Conservation (phyloP, 2,113 vertebrate genomes). For the Jaculus jaculus region DNA sequence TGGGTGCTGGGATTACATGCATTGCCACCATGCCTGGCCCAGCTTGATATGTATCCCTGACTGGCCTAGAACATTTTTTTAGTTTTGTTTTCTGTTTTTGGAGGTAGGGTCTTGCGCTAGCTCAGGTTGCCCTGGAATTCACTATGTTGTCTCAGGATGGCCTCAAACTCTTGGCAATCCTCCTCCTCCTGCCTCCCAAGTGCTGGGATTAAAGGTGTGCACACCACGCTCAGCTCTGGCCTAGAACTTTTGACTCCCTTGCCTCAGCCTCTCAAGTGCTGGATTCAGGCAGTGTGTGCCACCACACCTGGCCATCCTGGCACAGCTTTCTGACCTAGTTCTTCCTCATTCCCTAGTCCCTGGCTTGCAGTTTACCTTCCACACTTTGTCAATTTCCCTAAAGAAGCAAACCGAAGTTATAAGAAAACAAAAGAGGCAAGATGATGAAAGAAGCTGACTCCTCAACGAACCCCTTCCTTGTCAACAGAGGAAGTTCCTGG, state of each 20-base stretch:
- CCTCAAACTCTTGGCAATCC: no score
- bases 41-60: neutral
- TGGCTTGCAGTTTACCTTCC: neutral
- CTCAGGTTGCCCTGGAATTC: no score
- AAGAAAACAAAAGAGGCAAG: neutral
- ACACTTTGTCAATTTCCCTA: neutral
- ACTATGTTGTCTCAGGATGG: no score
- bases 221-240: no score
- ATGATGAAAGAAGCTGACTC: neutral
- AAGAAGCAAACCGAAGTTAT: slow-evolving; percentile 5
- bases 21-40: no score
- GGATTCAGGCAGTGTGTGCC: neutral
- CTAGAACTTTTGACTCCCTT: no score
- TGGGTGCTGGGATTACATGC: no score
- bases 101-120: no score
- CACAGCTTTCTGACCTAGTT: neutral
- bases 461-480: neutral
- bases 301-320: neutral
- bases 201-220: no score
- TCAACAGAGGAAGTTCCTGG: slow-evolving; percentile 93
- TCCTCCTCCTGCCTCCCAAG: no score
- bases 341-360: neutral
- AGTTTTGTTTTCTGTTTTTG: no score
- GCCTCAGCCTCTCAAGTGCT: neutral
- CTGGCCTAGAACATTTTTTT: no score